Base-by-base conservation (phyloP, 2,797 vertebrate species). In the Amphiprion clarkii region DNA sequence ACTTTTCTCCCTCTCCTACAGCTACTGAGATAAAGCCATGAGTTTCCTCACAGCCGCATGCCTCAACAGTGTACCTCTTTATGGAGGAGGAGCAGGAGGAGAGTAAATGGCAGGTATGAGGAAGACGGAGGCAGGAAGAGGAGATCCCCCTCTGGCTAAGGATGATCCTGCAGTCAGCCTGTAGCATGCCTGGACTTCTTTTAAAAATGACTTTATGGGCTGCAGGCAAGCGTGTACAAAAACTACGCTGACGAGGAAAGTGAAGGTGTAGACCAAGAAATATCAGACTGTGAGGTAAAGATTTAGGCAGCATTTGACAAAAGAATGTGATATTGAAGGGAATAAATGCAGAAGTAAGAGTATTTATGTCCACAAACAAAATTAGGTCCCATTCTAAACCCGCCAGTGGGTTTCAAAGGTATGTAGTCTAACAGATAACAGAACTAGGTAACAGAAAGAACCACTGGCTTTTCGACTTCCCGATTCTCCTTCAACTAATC, bases 1-100 rank as follows among this genome's bases (percentile, higher is more conserved):
- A 55, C 63, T 85, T 83, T 76, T 76, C 63, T 70, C 53, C 63
- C 68, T 55, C 80, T 86, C 83, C 83, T 90, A 29, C 60, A 79
- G 87, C 87, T 81, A 77, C 52, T 49, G 46, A 67, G 88, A 79
- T 48, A 44, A 79, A 57, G 69, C 78, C 64, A 84, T 73, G 64
- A 81, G 59, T 36, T 77, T 65, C 55, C 44, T 67, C 13, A 33
- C 74, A 64, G 74, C 61, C 16, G 13, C 88, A 49, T 77, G 91
- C 72, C 87, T 80, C 61, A 3, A 91, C 91, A 88, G 65, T 21
- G 0, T 79, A 74, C 71, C 70, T 79, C 60, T 76, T 55, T 4
- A 57, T 9, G 61, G 78, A 60, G 65, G 70, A 80, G 77, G 71
- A 67, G 60, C 80, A 62, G 63, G 58, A 55, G 69, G 70, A 53